Conservation (phyloP, 2,797 vertebrate species). For the Rousettus madagascariensis region DNA sequence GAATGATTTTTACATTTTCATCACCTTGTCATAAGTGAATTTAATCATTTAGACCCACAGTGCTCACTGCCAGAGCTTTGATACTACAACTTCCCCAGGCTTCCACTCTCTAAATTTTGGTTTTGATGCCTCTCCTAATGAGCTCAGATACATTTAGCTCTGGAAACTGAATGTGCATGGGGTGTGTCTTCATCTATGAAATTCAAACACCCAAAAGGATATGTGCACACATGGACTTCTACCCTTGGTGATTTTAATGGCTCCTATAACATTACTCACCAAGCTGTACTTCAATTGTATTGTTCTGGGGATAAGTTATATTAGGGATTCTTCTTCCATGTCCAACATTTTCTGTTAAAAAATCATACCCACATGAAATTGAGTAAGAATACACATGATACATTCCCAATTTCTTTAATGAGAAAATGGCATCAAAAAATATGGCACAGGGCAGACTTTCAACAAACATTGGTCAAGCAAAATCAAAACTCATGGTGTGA, state of each 20-base stretch:
- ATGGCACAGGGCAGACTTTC: neutral
- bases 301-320: slow-evolving; percentile 86
- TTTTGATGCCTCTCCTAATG: neutral
- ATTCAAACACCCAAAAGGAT: neutral
- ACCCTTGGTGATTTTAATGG: neutral
- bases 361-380: slow-evolving; percentile 28
- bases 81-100: neutral
- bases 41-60: neutral
- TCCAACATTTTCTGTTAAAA: slow-evolving; percentile 53
- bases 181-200: neutral
- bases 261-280: slow-evolving; percentile 84
- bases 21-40: neutral
- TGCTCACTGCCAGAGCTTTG: too few relatives aligned
- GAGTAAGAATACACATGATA: slow-evolving; percentile 19
- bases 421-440: neutral
- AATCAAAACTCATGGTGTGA: neutral
- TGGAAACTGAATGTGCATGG: neutral
- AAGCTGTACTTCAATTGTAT: slow-evolving; percentile 84
- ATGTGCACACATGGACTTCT: neutral
- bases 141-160: neutral
- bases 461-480: neutral
- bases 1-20: neutral
- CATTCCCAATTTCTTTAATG: neutral
- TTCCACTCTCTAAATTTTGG: neutral
- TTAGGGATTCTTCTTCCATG: slow-evolving; percentile 77